phyloP scores from a whole-genome alignment of 2,888 invertebrate species.

The Alentia gelatinosa region DNA sequence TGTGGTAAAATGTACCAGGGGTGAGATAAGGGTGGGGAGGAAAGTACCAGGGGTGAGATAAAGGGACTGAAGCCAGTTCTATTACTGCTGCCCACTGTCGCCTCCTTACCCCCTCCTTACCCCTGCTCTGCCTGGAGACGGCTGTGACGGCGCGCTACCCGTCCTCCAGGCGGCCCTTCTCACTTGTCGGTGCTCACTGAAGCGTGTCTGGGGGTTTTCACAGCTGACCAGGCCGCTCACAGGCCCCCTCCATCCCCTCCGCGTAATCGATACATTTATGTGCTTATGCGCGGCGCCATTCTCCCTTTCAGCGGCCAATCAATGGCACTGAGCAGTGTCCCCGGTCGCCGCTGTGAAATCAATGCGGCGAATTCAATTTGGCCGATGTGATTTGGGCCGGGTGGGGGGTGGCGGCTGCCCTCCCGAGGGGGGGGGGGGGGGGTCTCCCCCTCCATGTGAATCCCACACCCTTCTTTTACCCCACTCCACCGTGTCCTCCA shows the following conservation, averaged over 20 bases:
- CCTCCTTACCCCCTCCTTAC: neutral
- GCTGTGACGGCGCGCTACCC: neutral
- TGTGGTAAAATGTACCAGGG: too few relatives aligned
- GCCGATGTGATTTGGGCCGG: constrained; percentile 44
- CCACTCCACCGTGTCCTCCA: neutral
- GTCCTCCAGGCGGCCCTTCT: neutral
- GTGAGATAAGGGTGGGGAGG: too few relatives aligned
- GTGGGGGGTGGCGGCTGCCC: neutral
- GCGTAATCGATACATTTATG: constrained; percentile 49
- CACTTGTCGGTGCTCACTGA: neutral
- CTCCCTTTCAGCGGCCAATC: constrained; percentile 43
- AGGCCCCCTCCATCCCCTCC: neutral
- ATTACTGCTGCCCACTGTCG: neutral
- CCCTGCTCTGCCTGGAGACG: neutral
- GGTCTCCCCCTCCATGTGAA: neutral
- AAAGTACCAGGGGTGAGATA: too few relatives aligned
- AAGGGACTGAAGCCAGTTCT: too few relatives aligned
- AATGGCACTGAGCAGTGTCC: constrained; percentile 50
- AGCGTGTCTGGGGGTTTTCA: constrained; percentile 32
- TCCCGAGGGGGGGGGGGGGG: neutral
- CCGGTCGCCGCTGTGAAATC: constrained; percentile 40
- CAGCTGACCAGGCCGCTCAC: neutral
- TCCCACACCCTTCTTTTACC: neutral
- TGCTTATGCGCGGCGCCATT: constrained; percentile 39
- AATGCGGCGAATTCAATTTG: constrained; percentile 50